Base-by-base conservation (phyloP, 2,888 invertebrate genomes). In the Erebia epiphron region DNA sequence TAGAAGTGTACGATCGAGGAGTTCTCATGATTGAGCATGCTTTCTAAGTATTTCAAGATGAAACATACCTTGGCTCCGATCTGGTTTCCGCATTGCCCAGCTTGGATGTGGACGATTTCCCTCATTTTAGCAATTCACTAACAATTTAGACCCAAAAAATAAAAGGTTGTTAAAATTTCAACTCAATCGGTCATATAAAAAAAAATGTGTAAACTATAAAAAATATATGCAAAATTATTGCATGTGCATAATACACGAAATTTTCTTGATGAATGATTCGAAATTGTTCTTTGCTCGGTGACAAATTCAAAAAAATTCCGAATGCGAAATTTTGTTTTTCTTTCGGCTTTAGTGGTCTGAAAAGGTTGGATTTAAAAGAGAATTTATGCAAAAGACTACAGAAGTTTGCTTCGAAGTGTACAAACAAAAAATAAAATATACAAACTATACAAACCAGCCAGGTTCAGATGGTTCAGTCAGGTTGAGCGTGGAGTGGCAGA, bases 61-160 rank as follows among this genome's bases (percentile, higher is more conserved):
- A 46, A n/a, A n/a, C 35, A 43, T 86, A 96, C 96, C 95, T 96
- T 96, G 67, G 96, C 95, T 79, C 96, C 96, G 81, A 96, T 96
- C 90, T 96, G 96, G 95, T 89, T 89, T n/a, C 89, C 89, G 78
- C 89, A 89, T 81, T 86, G 86, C 71, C 89, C 89, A 73, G 85
- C 96, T 87, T 96, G 96, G 80, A 96, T 94, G 89, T 96, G 96
- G 78, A 96, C 96, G 86, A 96, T 96, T 94, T 96, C 96, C 93
- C 96, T 95, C 96, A 96, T 96, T 76, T 76, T 85, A 70, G 16
- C 61, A 91, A 52, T 41, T 57, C 78, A 87, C 86, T 73, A 79
- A 75, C 8, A 87, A 88, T 89, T 89, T 89, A 46, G 83, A 70
- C 73, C 73, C 84, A 76, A 82, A 14, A 16, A 84, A 82, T 77